These are phyloP conservation scores for Strongylocentrotus purpuratus DNA, from an alignment of 35 echinoderm and acorn worm genomes.

Conservation along the genomic window DNA sequence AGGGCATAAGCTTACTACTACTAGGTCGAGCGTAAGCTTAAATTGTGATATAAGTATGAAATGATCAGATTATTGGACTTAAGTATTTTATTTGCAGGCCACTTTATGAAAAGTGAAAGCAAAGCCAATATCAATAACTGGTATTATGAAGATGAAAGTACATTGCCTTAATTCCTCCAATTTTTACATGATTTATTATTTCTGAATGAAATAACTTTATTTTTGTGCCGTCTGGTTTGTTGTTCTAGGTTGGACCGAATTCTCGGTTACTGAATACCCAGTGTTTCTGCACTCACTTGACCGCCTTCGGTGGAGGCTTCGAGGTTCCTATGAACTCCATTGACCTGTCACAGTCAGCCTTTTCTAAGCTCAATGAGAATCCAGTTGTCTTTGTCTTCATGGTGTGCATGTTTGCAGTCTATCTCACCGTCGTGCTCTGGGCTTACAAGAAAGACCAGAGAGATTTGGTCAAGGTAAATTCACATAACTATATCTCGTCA, in stretches of 20 bases:
- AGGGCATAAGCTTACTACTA: too few relatives aligned
- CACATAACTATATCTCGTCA: not conserved
- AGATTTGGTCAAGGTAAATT: constrained; percentile 66
- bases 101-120: too few relatives aligned
- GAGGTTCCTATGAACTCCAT: constrained; percentile 91
- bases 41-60: too few relatives aligned
- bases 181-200: too few relatives aligned
- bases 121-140: too few relatives aligned
- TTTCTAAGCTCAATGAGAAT: constrained; percentile 92
- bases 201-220: not conserved
- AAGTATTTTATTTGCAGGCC: too few relatives aligned
- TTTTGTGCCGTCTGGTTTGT: not conserved
- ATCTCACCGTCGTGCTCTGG: constrained; percentile 78
- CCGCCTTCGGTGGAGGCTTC: constrained; percentile 89
- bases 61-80: too few relatives aligned
- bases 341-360: constrained; percentile 84
- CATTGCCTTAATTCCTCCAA: too few relatives aligned
- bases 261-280: constrained; percentile 65
- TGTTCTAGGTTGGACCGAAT: constrained; percentile 59
- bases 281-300: constrained; percentile 80
- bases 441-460: constrained; percentile 89
- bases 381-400: constrained; percentile 94
- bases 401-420: constrained; percentile 72
- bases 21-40: too few relatives aligned
- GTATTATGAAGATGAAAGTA: too few relatives aligned